Conservation (phyloP, 1,140 invertebrate species). For the Venustaconcha ellipsiformis region DNA sequence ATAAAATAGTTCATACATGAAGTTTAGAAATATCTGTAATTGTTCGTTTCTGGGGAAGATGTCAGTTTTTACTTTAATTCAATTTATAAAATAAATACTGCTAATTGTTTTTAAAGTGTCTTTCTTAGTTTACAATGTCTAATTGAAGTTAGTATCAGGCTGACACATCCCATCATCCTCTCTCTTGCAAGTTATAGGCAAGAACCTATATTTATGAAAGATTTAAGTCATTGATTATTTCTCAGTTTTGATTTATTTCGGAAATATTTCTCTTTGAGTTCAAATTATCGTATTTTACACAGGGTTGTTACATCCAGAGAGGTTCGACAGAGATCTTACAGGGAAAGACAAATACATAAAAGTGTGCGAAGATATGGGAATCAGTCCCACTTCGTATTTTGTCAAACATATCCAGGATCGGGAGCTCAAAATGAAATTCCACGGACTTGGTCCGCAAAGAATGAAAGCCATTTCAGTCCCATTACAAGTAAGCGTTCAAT, state of each 20-base stretch:
- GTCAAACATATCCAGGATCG: conserved; percentile 56
- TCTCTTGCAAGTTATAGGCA: not conserved
- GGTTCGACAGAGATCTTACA: conserved; percentile 47
- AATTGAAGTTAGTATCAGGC: not conserved
- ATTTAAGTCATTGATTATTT: too few relatives aligned
- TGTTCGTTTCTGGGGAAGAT: too few relatives aligned
- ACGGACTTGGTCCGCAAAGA: conserved; percentile 57
- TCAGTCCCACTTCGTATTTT: conserved; percentile 50
- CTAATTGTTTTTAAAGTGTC: too few relatives aligned
- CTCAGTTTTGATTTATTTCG: not conserved
- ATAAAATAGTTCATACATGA: too few relatives aligned
- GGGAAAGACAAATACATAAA: conserved; percentile 51
- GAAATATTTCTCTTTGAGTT: not conserved
- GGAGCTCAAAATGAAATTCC: conserved; percentile 57
- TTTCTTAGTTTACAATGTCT: not conserved
- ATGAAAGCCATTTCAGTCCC: conserved; percentile 60
- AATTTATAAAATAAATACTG: too few relatives aligned
- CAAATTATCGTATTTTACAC: not conserved
- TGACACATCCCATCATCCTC: not conserved
- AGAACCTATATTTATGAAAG: not conserved
- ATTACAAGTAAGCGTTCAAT: conserved; percentile 49
- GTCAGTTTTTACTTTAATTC: too few relatives aligned
- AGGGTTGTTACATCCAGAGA: conserved; percentile 48
- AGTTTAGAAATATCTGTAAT: too few relatives aligned
- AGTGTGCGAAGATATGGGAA: conserved; percentile 49